phyloP scores from a whole-genome alignment of 1,140 invertebrate species.

The Idris sp. region DNA sequence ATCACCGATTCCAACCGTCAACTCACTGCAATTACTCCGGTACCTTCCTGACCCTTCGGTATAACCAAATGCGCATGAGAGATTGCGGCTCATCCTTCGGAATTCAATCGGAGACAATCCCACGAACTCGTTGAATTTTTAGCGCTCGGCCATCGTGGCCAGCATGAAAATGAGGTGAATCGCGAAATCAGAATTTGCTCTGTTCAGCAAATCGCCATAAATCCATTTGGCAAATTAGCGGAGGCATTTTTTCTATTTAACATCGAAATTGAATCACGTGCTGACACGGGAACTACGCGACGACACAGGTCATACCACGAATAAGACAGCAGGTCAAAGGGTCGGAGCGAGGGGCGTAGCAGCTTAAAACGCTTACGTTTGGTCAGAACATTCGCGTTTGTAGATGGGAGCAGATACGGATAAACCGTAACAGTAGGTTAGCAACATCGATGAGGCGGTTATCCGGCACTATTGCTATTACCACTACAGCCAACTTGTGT shows the following conservation, averaged over 20 bases:
- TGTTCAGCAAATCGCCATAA: slow-evolving; percentile 54
- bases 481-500: slow-evolving; percentile 18
- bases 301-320: slow-evolving; percentile 24
- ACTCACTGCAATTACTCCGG: slow-evolving; percentile 34
- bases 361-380: slow-evolving; percentile 28
- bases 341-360: neutral
- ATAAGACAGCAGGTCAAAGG: slow-evolving; percentile 5
- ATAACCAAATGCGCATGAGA: slow-evolving; percentile 39
- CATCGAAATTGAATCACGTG: slow-evolving; percentile 49
- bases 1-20: slow-evolving; percentile 30
- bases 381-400: slow-evolving; percentile 25
- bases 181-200: slow-evolving; percentile 49
- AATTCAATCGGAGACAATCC: slow-evolving; percentile 46
- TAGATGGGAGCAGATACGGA: slow-evolving; percentile 56
- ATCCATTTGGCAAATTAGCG: slow-evolving; percentile 57
- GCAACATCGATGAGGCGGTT: slow-evolving; percentile 46
- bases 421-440: slow-evolving; percentile 67
- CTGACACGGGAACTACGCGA: slow-evolving; percentile 29
- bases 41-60: neutral
- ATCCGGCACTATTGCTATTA: slow-evolving; percentile 45
- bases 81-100: slow-evolving; percentile 25
- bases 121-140: slow-evolving; percentile 46
- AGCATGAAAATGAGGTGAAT: slow-evolving; percentile 46
- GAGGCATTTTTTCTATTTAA: slow-evolving; percentile 39
- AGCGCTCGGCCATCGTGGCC: slow-evolving; percentile 31